Conservation (phyloP, 2,797 vertebrate species). For the Tamandua tetradactyla region DNA sequence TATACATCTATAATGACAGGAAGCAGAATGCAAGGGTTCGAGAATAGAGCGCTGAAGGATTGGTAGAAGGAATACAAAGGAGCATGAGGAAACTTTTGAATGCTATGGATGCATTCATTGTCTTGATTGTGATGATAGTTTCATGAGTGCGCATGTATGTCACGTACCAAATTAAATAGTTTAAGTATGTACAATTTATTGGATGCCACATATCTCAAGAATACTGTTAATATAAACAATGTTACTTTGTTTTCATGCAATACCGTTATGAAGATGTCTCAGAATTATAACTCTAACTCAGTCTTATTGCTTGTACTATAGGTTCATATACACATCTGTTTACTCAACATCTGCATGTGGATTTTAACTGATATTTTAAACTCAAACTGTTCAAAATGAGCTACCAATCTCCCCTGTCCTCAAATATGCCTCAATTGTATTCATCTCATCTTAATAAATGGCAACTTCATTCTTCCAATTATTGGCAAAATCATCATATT, state of each 20-base stretch:
- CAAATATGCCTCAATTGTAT: background rate
- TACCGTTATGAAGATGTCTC: background rate
- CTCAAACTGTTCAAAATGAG: background rate
- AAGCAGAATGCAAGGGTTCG: background rate
- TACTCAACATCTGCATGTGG: background rate
- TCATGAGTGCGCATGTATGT: background rate
- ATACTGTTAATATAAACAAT: background rate
- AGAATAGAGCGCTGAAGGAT: accelerated
- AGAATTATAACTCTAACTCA: background rate
- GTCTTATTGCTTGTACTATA: background rate
- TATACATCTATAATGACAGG: background rate
- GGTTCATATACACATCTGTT: background rate
- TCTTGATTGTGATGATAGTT: background rate
- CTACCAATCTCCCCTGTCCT: background rate
- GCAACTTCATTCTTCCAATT: background rate
- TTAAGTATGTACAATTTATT: background rate
- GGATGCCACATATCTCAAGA: background rate
- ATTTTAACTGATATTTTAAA: background rate
- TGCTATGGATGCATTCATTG: background rate
- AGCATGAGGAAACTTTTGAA: background rate
- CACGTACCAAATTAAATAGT: background rate
- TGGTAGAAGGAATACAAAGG: background rate
- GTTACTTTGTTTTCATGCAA: background rate
- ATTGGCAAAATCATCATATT: background rate
- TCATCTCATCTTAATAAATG: background rate